Percentiles rank a stretch among this genome's conserved stretches.
Conservation (phyloP, 2,888 invertebrate genomes). For the Diaprepes abbreviatus region DNA sequence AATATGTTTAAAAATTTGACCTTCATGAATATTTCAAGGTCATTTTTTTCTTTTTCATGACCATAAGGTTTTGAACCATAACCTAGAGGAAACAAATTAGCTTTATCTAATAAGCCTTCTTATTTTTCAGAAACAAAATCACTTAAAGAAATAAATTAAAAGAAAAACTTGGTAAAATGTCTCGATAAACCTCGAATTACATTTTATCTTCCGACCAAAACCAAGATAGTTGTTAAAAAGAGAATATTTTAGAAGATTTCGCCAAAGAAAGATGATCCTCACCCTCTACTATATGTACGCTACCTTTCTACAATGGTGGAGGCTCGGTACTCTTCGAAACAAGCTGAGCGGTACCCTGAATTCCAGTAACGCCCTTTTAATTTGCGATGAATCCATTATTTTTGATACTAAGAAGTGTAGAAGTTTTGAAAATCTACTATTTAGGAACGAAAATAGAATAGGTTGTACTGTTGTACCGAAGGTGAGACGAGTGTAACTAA, state of each 20-base stretch:
- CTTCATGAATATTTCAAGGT: too few species aligned
- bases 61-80: too few species aligned
- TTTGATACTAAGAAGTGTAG: slow-evolving; percentile 59
- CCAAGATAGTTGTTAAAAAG: not conserved
- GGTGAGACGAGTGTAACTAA: slow-evolving; percentile 64
- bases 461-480: slow-evolving; percentile 73
- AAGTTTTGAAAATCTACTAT: slow-evolving; percentile 73
- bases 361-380: slow-evolving; percentile 63
- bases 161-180: too few species aligned
- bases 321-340: slow-evolving; percentile 78
- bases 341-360: slow-evolving; percentile 73
- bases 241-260: slow-evolving; percentile 18
- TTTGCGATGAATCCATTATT: slow-evolving; percentile 60
- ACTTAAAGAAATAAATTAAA: too few species aligned
- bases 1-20: too few species aligned
- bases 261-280: slow-evolving; percentile 73
- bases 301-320: slow-evolving; percentile 86
- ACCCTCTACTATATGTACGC: slow-evolving; percentile 88
- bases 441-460: slow-evolving; percentile 70
- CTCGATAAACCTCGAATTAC: not conserved
- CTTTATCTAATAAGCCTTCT: too few species aligned
- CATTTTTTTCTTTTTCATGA: too few species aligned
- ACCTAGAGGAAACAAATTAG: too few species aligned
- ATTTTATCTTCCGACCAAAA: not conserved
- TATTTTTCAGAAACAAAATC: too few species aligned